Percentiles rank a stretch among this genome's conserved stretches.
Conservation (phyloP, 2,113 vertebrate genomes). For the Tursiops truncatus region DNA sequence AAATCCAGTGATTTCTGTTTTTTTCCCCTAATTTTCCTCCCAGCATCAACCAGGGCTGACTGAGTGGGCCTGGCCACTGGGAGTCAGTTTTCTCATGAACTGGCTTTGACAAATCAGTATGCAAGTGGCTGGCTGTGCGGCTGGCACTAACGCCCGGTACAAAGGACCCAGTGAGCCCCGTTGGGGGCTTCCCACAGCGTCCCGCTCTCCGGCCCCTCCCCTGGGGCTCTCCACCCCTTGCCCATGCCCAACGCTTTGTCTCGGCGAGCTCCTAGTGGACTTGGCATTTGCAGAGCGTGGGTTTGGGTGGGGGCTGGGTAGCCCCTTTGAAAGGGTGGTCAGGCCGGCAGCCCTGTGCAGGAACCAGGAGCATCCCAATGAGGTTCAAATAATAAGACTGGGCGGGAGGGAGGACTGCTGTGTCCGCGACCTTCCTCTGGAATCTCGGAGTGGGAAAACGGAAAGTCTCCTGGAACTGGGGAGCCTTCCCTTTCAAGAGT, state of each 20-base stretch:
- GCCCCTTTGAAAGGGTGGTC: slow-evolving; percentile 9
- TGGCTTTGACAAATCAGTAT: slow-evolving; percentile 44
- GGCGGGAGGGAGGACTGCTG: background rate
- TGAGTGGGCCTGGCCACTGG: background rate
- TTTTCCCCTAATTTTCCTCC: background rate
- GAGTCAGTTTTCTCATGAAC: background rate
- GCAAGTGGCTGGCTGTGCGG: background rate
- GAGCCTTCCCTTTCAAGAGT: background rate
- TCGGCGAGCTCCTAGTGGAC: background rate
- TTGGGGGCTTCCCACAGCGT: background rate
- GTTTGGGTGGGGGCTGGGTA: background rate
- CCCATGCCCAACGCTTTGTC: background rate
- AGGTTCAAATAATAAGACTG: background rate
- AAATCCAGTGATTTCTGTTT: background rate
- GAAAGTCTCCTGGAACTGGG: background rate
- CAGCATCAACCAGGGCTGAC: background rate
- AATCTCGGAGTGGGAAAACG: background rate
- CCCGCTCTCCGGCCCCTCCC: background rate
- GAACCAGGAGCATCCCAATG: slow-evolving; percentile 1
- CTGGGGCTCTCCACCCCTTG: background rate
- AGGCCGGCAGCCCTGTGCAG: background rate
- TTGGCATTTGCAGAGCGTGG: slow-evolving; percentile 34
- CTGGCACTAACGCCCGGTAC: background rate
- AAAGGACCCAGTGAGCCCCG: slow-evolving; percentile 10
- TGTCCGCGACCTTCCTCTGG: background rate